Evolutionary conservation across 2,797 vertebrate species (phyloP).

Genomic region (Basileuterus tristriatus): DNA sequence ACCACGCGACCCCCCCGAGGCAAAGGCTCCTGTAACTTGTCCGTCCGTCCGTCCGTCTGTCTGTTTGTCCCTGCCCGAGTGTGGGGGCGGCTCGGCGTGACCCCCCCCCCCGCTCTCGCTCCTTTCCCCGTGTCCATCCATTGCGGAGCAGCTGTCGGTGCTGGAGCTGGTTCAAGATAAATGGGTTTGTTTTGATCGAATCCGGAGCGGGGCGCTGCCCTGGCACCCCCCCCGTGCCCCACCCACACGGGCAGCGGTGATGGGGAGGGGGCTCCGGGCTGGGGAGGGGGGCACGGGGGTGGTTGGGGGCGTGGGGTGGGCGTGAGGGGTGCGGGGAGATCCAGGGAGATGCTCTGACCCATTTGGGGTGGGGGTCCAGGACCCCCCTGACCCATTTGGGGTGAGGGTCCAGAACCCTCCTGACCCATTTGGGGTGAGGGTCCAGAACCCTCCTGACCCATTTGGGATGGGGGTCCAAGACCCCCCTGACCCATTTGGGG

Average conservation of each 20-base stretch:
- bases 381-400: too few species aligned
- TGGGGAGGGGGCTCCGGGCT: neutral
- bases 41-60: neutral
- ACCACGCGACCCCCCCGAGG: too few species aligned
- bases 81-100: slow-evolving; percentile 1
- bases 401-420: too few species aligned
- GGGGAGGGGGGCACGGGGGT: neutral
- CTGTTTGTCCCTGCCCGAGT: neutral
- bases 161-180: slow-evolving; percentile 53
- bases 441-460: too few species aligned
- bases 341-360: too few species aligned
- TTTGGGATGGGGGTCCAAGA: too few species aligned
- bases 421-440: too few species aligned
- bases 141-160: slow-evolving; percentile 36
- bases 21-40: neutral
- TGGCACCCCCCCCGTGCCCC: neutral
- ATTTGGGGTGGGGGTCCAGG: too few species aligned
- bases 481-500: too few species aligned
- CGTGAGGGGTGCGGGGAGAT: neutral
- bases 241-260: neutral
- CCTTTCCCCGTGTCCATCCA: slow-evolving; percentile 8
- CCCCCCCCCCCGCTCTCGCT: neutral
- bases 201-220: slow-evolving; percentile 18
- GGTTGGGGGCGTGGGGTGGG: fast-evolving
- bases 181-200: slow-evolving; percentile 59